Evolutionary conservation across 2,113 vertebrate genomes (phyloP), one percentile per base, ranked within the genome.

Genomic region (Accipiter cooperii): DNA sequence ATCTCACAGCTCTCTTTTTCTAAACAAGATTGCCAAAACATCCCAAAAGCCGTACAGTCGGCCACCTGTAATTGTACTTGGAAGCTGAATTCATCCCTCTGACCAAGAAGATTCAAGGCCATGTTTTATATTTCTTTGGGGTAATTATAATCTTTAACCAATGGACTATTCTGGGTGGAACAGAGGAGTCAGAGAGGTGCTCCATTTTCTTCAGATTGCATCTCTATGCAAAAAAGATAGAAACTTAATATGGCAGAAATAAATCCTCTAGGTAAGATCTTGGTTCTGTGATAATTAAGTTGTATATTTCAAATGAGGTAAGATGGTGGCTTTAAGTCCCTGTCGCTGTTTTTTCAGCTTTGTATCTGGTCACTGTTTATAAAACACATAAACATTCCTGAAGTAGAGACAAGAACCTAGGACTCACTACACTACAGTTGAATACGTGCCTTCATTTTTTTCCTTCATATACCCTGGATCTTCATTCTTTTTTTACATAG

Each of bases 351-450:
- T 73, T 63, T 74, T n/a, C 14, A 54, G 26, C 14, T 87, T 71
- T 63, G 33, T 42, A 15, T 82, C n/a, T 77, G 11, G 4, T 68
- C 36, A 42, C 15, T 1, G 3, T 90, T 86, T 60, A 64, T 60
- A 77, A 92, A 73, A 71, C 22, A 85, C 14, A 15, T 33, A 79
- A 71, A 4, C 9, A 28, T 24, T 42, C 8, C 60, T 89, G 63
- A 83, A 77, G 8, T 3, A 49, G 7, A 60, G 13, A 55, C 0
- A 0, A 51, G 29, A 90, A 86, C 16, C 4, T 60, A 31, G 20
- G 55, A 55, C 15, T 52, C 6, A 1, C 26, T 33, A 46, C 12
- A 29, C 6, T 40, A 9, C 7, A 33, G 13, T 2, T 71, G 25
- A 71, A n/a, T 55, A 47, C 7, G 4, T 91, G 12, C 4, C 17